Evolutionary conservation across 2,113 vertebrate species (phyloP), one percentile per base, ranked within the genome.

Genomic region (Calonectris borealis): DNA sequence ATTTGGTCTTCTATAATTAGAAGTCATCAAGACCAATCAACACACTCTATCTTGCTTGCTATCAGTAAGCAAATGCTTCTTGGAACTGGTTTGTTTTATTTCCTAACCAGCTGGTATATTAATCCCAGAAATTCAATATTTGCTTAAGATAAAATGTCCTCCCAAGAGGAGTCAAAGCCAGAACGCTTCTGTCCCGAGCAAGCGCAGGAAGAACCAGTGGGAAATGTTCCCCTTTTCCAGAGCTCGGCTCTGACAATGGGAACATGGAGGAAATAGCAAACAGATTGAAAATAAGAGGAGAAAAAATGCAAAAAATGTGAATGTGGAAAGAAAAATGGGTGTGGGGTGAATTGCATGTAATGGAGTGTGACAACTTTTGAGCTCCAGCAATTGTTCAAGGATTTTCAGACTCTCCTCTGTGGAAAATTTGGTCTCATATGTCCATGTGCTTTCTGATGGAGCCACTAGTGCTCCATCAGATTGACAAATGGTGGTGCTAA

Each of bases 121-220:
- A 94, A 94, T 91, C 90, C 92, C 83, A 71, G 68, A 91, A 86
- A 94, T 86, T 91, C 80, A 86, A 68, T 94, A 86, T 93, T 96
- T 88, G 84, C 52, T 91, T 88, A 80, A 93, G 92, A 93, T 86
- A 86, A 93, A 93, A 94, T 86, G 44, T 83, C 49, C 66, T 94
- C 83, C 80, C 66, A 27, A 62, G 76, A 86, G 90, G 64, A 86
- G 52, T 16, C 64, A n/a, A 79, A 93, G 61, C 55, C 85, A 82
- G 61, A 88, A 61, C 0, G 7, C 85, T 61, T 51, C 72, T 86
- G 81, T 92, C 78, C 72, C 2, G 11, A 66, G 72, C 62, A 89
- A 76, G 55, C 8, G 4, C 46, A 42, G 27, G 57, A 73, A 70
- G 71, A 95, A 66, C 10, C 19, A 36, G 25, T 69, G 69, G 52